phyloP scores from a whole-genome alignment of 2,113 vertebrate species.

The Megaceryle torquata region DNA sequence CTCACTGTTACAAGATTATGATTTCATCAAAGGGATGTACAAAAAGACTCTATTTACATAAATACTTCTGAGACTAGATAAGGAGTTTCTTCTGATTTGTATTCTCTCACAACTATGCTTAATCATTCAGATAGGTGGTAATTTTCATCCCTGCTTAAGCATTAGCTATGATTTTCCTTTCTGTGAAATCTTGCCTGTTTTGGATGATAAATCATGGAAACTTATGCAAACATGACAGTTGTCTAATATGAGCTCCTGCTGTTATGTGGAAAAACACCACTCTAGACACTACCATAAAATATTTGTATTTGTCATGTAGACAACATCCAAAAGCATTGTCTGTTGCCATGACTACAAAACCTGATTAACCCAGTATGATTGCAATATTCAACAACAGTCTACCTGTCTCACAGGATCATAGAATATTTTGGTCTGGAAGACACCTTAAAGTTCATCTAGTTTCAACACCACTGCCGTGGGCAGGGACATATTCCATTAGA shows the following conservation, averaged over 20 bases:
- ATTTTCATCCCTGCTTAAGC: not conserved
- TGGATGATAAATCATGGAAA: slow-evolving; percentile 2
- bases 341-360: not conserved
- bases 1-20: not conserved
- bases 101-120: not conserved
- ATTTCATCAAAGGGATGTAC: not conserved
- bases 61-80: not conserved
- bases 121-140: not conserved
- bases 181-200: not conserved
- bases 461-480: not conserved
- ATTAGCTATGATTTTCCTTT: not conserved
- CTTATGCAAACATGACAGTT: not conserved
- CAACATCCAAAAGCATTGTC: not conserved
- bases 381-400: not conserved
- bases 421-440: not conserved
- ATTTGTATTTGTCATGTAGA: not conserved
- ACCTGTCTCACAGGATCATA: not conserved
- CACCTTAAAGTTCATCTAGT: not conserved
- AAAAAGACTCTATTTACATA: not conserved
- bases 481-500: not conserved
- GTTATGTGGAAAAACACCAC: not conserved
- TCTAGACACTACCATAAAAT: not conserved
- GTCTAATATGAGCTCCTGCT: not conserved
- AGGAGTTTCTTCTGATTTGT: not conserved
- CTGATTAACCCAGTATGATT: not conserved